Evolutionary conservation across 1,140 invertebrate species (phyloP), one percentile per base, ranked within the genome.

Genomic region (Heliothis subflexa): DNA sequence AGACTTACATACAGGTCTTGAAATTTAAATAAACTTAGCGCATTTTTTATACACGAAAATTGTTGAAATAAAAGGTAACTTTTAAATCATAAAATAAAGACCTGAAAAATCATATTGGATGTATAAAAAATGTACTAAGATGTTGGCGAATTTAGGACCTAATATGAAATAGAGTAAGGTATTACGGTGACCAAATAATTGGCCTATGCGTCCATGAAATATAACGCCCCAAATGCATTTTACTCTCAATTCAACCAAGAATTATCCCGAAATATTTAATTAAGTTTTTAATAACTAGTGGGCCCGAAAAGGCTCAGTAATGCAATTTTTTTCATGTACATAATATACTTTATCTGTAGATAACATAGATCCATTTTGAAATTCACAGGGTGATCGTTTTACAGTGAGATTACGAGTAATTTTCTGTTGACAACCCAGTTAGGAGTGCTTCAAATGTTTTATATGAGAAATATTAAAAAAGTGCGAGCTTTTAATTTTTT

Each of bases 371-470:
- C 82, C 83, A 83, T 81, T 84, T 74, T 85, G 64, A 85, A 84
- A 82, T 81, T 76, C 78, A 88, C 86, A 88, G 85, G 84, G 84
- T 88, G 83, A 85, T 85, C 45, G 52, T 83, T 78, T 83, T 86
- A 83, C 85, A 85, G 78, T 88, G 86, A 87, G 86, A 89, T 89
- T 87, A 86, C 71, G 77, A 70, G 80, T 70, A 79, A 57, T 57
- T 81, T 77, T 64, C 54, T 47, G 59, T 73, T 71, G 47, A 80
- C 45, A 81, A 59, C 71, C 71, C 40, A 18, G 40, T 59, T 14
- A 59, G 18, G 45, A 2, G 73, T 79, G 66, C 49, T 16, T 73
- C 74, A 45, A 66, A 62, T 77, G 74, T 77, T 68, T 76, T 77
- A 61, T 75, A 33, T n/a, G 21, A 49, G 9, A 50, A 2, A 2